Evolutionary conservation across 2,797 vertebrate species (phyloP).

Genomic region (Spinibarbus caldwelli): DNA sequence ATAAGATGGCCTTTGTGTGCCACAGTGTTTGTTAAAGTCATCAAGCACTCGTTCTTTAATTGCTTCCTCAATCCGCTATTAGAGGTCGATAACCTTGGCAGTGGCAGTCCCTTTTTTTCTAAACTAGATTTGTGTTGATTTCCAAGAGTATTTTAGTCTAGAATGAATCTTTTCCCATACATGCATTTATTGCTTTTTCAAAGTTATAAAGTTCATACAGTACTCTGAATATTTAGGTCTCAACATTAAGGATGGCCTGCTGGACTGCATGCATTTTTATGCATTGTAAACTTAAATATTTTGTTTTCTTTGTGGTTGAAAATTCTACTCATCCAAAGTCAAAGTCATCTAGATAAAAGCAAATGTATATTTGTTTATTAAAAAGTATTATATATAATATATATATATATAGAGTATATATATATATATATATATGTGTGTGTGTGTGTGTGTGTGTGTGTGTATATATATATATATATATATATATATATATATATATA

Average conservation of each 20-base stretch:
- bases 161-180: not conserved
- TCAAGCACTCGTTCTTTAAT: constrained; percentile 56
- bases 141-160: not conserved
- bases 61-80: constrained; percentile 58
- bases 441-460: too few species aligned
- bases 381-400: too few species aligned
- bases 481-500: too few species aligned
- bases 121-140: not conserved
- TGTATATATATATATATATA: too few species aligned
- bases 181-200: not conserved
- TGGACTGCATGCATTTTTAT: not conserved
- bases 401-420: too few species aligned
- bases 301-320: not conserved
- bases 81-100: constrained; percentile 53
- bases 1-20: constrained; percentile 63
- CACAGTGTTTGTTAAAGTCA: constrained; percentile 63
- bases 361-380: too few species aligned
- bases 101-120: constrained; percentile 22
- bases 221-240: not conserved
- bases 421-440: too few species aligned
- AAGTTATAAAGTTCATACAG: not conserved
- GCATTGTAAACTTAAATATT: not conserved
- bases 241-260: not conserved
- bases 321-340: not conserved
- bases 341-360: too few species aligned